Evolutionary conservation across 2,888 invertebrate species (phyloP).

Genomic region (Cheilosia grossa): DNA sequence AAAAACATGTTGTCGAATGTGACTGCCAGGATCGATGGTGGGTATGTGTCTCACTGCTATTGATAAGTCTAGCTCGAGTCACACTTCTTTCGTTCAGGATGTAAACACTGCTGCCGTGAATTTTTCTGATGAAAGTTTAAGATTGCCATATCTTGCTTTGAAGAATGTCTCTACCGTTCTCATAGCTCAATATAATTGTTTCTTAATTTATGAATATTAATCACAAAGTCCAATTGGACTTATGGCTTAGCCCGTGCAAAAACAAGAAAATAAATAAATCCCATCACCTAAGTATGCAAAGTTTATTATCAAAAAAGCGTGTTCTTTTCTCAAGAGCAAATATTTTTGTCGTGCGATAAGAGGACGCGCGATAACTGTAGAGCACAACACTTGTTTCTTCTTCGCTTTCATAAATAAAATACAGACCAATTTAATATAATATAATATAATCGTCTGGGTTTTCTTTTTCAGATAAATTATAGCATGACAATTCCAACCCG

Average conservation of each 20-base stretch:
- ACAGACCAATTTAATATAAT: slow-evolving; percentile 12
- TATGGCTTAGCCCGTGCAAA: not conserved
- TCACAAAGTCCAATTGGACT: not conserved
- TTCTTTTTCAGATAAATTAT: slow-evolving; percentile 62
- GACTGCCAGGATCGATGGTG: too few species aligned
- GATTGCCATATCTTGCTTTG: too few species aligned
- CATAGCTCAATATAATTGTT: too few species aligned
- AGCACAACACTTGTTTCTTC: not conserved
- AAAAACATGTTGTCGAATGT: too few species aligned
- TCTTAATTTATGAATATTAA: too few species aligned
- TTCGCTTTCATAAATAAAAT: not conserved
- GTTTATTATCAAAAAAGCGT: not conserved
- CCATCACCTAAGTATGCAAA: slow-evolving; percentile 1
- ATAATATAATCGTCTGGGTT: slow-evolving; percentile 35
- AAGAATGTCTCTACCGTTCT: too few species aligned
- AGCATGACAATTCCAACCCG: slow-evolving; percentile 83
- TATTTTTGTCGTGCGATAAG: slow-evolving; percentile 24
- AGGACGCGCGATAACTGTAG: slow-evolving; percentile 24
- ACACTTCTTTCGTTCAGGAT: too few species aligned
- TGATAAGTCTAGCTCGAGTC: too few species aligned
- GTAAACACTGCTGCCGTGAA: too few species aligned
- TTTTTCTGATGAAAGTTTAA: too few species aligned
- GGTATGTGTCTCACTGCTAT: too few species aligned
- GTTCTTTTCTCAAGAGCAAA: slow-evolving; percentile 8
- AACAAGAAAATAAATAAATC: not conserved